phyloP scores from a whole-genome alignment of 2,797 vertebrate genomes.

The Myotis vivesi region DNA sequence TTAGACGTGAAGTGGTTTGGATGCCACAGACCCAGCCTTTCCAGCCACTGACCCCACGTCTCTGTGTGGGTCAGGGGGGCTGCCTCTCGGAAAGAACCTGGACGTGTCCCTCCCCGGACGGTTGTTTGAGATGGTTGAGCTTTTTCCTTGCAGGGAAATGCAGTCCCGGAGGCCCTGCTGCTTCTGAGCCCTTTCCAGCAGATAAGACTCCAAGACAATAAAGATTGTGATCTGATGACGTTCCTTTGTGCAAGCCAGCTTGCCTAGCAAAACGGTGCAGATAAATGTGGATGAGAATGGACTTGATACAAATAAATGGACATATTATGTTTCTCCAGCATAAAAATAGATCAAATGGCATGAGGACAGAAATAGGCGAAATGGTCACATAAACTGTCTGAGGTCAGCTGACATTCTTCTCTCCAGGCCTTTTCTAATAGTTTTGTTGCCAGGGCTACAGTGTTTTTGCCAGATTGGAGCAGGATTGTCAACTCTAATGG shows the following conservation, averaged over 20 bases:
- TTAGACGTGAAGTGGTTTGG: background rate
- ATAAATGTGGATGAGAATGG: conserved; percentile 4
- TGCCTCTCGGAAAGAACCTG: background rate
- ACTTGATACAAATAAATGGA: conserved; percentile 45
- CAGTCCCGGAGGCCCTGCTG: background rate
- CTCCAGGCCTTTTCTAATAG: conserved; percentile 38
- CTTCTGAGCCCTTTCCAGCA: background rate
- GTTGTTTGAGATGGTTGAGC: background rate
- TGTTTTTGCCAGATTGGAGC: conserved; percentile 56
- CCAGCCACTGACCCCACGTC: background rate
- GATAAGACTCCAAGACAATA: conserved; percentile 30
- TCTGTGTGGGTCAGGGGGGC: background rate
- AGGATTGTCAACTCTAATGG: conserved; percentile 29
- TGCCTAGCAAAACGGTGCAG: background rate
- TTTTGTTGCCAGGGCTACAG: conserved; percentile 55
- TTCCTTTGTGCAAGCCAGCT: conserved; percentile 1
- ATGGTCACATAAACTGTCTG: conserved; percentile 27
- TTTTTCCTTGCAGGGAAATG: background rate
- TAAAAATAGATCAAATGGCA: conserved; percentile 47
- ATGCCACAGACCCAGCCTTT: background rate
- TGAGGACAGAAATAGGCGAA: conserved; percentile 53
- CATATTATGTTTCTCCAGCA: background rate
- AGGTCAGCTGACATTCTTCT: conserved; percentile 45
- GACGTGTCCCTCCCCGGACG: background rate
- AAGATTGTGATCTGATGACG: background rate